Evolutionary conservation across 2,113 vertebrate species (phyloP).

Genomic region (Carassius auratus): DNA sequence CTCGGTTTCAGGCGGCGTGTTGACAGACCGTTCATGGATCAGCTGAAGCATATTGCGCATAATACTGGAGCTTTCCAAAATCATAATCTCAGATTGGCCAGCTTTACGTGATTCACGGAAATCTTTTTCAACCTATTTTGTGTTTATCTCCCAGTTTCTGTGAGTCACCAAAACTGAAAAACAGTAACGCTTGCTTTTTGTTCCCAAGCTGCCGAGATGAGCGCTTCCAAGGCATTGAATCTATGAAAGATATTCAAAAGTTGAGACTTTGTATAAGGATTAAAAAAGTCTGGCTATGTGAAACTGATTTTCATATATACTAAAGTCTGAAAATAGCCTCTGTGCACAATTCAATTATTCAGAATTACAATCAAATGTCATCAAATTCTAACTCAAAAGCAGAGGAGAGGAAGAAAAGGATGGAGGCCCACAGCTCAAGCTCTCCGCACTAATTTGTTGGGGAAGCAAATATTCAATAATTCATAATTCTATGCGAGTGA

Average conservation of each 20-base stretch:
- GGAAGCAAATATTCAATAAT: conserved; percentile 9
- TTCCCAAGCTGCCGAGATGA: conserved; percentile 1
- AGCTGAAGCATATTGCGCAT: neutral
- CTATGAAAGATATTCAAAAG: neutral
- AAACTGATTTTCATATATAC: neutral
- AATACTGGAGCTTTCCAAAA: neutral
- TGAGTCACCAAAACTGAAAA: neutral
- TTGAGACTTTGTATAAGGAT: neutral
- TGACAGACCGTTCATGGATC: neutral
- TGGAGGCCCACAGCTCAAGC: neutral
- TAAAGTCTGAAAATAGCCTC: neutral
- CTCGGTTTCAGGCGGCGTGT: neutral
- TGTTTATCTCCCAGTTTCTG: neutral
- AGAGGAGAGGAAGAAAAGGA: neutral
- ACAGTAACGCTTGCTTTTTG: neutral
- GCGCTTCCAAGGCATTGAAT: neutral
- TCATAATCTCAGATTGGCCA: neutral
- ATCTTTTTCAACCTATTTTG: neutral
- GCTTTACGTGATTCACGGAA: conserved; percentile 2
- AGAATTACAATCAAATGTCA: neutral
- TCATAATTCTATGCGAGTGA: neutral
- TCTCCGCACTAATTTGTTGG: neutral
- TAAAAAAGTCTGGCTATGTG: neutral
- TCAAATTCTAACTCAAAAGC: conserved; percentile 1
- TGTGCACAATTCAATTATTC: neutral